These are phyloP conservation scores for Pegoplata infirma DNA, from an alignment of 2,888 invertebrate species.

Conservation along the genomic window DNA sequence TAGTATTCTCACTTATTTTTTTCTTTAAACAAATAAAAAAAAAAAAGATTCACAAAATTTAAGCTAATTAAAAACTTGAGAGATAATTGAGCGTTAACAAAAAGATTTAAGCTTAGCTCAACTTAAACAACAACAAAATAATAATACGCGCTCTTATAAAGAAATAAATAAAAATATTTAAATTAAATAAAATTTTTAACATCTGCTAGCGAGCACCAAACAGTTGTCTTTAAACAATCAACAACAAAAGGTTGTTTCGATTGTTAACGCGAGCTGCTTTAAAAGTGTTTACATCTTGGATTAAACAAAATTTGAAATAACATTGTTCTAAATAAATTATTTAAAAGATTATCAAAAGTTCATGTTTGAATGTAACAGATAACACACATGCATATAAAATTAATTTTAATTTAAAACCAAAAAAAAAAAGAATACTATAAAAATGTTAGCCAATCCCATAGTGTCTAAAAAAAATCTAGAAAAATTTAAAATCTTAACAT, in stretches of 20 bases:
- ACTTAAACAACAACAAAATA: not conserved
- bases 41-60: not conserved
- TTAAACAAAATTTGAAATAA: not conserved
- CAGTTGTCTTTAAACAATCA: constrained; percentile 42
- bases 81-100: not conserved
- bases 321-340: not conserved
- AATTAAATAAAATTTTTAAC: not conserved
- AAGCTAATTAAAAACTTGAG: not conserved
- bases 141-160: not conserved
- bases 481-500: constrained; percentile 13
- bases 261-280: not conserved
- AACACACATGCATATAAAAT: constrained; percentile 3
- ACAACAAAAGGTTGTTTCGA: constrained; percentile 34
- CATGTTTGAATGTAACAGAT: not conserved
- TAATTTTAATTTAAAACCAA: no score
- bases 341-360: not conserved
- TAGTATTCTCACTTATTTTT: no score
- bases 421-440: not conserved
- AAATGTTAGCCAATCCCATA: not conserved
- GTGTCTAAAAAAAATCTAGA: not conserved
- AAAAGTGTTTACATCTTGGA: not conserved
- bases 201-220: not conserved
- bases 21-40: constrained; percentile 9
- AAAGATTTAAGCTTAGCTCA: not conserved
- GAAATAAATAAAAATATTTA: not conserved